These are phyloP conservation scores for Desmodus rotundus DNA, from an alignment of 2,113 vertebrate genomes.

Conservation along the genomic window DNA sequence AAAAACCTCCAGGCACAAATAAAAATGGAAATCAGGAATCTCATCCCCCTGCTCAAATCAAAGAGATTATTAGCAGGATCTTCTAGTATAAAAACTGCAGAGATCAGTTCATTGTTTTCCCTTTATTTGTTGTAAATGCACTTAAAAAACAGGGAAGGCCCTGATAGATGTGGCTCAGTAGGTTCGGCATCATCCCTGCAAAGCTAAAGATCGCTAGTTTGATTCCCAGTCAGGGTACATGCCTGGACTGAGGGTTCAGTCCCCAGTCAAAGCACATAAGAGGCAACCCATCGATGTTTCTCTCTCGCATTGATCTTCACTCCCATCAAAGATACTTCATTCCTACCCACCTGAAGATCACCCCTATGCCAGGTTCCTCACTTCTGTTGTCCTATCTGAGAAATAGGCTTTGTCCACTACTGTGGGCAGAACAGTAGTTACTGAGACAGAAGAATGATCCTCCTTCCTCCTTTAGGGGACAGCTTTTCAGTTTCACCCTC, in stretches of 20 bases:
- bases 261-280: not conserved
- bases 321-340: not conserved
- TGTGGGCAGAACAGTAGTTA: not conserved
- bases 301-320: not conserved
- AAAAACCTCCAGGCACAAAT: not conserved
- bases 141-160: not conserved
- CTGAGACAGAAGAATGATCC: not conserved
- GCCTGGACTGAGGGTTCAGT: not conserved
- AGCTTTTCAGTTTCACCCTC: not conserved
- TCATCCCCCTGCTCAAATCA: not conserved
- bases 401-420: not conserved
- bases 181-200: not conserved
- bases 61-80: not conserved
- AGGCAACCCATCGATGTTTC: not conserved
- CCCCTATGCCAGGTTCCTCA: not conserved
- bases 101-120: not conserved
- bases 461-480: not conserved
- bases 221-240: not conserved
- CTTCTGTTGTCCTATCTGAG: not conserved
- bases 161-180: not conserved
- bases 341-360: not conserved
- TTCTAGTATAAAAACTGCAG: not conserved
- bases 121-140: not conserved
- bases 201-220: not conserved
- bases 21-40: not conserved